Percentiles rank a stretch among this genome's conserved stretches.
Evolutionary conservation across 2,888 invertebrate genomes (phyloP).

Genomic region (Bombylius major): DNA sequence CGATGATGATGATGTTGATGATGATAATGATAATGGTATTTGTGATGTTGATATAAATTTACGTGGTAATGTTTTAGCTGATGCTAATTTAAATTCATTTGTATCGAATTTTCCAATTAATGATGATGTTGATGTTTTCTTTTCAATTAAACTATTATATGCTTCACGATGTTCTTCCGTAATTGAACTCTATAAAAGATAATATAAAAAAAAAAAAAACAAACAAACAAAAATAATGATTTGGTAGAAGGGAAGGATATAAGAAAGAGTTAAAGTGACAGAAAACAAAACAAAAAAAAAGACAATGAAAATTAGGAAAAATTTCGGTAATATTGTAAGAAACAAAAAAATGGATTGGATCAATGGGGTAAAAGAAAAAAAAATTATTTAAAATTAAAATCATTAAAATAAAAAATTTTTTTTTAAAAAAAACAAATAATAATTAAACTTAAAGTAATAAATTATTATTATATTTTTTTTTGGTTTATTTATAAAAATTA

Average conservation of each 20-base stretch:
- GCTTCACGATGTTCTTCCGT: constrained; percentile 85
- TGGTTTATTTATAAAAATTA: no score
- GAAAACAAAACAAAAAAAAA: no score
- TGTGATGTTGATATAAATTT: constrained; percentile 12
- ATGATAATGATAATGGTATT: not conserved
- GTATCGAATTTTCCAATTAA: constrained; percentile 28
- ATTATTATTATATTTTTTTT: no score
- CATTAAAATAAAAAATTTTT: no score
- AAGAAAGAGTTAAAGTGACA: not conserved
- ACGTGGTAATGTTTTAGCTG: constrained; percentile 29
- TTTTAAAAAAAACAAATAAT: no score
- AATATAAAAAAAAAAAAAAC: constrained; percentile 16
- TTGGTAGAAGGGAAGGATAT: constrained; percentile 14
- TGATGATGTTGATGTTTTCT: constrained; percentile 38
- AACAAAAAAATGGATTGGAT: no score
- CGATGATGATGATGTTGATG: not conserved
- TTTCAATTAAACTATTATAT: constrained; percentile 83
- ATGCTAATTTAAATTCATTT: constrained; percentile 28
- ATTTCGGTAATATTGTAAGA: no score
- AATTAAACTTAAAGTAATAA: no score
- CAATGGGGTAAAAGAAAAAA: no score
- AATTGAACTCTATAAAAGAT: constrained; percentile 55
- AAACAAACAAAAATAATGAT: not conserved
- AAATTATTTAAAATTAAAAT: no score
- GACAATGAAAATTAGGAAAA: no score